Conservation (phyloP, 2,113 vertebrate genomes). For the Carlito syrichta region DNA sequence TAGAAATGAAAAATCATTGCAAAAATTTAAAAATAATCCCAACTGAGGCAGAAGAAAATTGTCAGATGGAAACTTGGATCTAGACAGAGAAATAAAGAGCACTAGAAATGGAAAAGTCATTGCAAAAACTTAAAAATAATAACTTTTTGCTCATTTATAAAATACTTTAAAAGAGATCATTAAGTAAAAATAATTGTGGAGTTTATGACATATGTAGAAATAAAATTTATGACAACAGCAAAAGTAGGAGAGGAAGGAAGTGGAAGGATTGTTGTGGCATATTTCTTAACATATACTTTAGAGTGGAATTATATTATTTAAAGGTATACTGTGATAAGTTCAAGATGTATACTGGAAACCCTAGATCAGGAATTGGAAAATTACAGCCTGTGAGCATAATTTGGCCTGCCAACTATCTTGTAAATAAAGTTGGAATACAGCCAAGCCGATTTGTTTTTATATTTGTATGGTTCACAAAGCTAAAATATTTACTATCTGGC, state of each 20-base stretch:
- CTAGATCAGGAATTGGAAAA: neutral
- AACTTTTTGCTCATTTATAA: neutral
- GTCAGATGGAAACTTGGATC: neutral
- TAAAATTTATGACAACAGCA: neutral
- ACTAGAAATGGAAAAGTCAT: neutral
- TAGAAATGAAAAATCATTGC: neutral
- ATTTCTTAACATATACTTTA: neutral
- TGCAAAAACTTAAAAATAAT: neutral
- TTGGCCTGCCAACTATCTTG: neutral
- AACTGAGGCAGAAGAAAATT: too few species aligned
- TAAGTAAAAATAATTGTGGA: neutral
- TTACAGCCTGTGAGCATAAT: neutral
- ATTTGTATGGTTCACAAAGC: neutral
- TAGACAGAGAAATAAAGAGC: neutral
- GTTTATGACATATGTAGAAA: neutral
- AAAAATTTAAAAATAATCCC: neutral
- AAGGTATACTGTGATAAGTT: neutral
- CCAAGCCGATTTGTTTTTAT: neutral
- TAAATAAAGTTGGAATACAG: slow-evolving; percentile 1
- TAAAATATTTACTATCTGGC: neutral
- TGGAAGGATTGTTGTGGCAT: neutral
- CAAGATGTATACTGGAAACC: neutral
- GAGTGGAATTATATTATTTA: neutral
- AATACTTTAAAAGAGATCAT: neutral
- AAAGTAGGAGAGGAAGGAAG: neutral